Percentiles rank a stretch among this genome's conserved stretches.
These are phyloP conservation scores for Heliconius melpomene DNA, from an alignment of 1,140 invertebrate species.

Conservation along the genomic window DNA sequence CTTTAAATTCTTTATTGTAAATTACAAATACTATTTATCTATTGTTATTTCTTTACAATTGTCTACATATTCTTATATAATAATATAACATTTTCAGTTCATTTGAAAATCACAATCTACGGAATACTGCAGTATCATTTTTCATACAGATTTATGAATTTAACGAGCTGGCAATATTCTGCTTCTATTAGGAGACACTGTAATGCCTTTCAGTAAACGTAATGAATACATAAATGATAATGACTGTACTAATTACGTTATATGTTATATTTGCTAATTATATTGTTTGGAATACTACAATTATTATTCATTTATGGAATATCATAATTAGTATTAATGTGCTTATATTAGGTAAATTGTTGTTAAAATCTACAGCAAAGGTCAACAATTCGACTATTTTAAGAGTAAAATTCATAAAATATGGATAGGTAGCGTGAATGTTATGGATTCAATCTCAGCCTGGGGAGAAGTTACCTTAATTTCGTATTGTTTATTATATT, in stretches of 20 bases:
- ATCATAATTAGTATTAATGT: too few relatives aligned
- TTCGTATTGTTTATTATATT: too few relatives aligned
- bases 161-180: slow-evolving; percentile 12
- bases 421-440: too few relatives aligned
- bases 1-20: too few relatives aligned
- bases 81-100: neutral
- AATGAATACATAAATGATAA: slow-evolving; percentile 15
- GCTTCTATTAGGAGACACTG: slow-evolving; percentile 1
- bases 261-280: neutral
- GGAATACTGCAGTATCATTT: slow-evolving; percentile 7
- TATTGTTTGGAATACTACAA: too few relatives aligned
- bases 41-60: neutral
- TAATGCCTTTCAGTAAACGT: neutral
- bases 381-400: too few relatives aligned
- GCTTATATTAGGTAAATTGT: too few relatives aligned
- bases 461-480: too few relatives aligned
- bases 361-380: too few relatives aligned
- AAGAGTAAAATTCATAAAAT: too few relatives aligned
- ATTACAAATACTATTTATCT: neutral
- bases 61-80: neutral
- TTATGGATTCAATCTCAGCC: too few relatives aligned
- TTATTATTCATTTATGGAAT: too few relatives aligned
- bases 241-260: neutral
- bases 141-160: slow-evolving; percentile 6
- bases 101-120: slow-evolving; percentile 11